Conservation (phyloP, 2,113 vertebrate genomes). For the Rhinoptilus africanus region DNA sequence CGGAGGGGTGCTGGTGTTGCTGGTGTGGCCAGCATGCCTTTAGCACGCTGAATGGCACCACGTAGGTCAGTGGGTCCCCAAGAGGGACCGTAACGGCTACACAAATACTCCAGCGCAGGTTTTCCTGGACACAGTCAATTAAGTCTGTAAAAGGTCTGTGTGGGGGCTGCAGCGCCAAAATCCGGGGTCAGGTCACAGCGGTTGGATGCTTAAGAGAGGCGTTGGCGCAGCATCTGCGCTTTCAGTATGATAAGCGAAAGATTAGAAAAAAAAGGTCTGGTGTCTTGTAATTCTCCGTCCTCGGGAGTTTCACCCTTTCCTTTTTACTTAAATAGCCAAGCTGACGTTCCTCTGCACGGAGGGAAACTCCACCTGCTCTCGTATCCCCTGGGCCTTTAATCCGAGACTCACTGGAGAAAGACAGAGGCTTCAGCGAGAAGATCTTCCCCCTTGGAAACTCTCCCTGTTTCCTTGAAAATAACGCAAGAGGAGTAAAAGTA, state of each 20-base stretch:
- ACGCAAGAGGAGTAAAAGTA: not conserved
- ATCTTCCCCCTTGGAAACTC: not conserved
- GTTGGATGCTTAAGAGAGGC: not conserved
- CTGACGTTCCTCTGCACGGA: not conserved
- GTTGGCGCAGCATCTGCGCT: not conserved
- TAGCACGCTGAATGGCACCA: fast-evolving
- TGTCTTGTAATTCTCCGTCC: not conserved
- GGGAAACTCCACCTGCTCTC: not conserved
- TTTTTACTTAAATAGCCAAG: not conserved
- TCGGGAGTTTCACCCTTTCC: not conserved
- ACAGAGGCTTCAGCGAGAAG: not conserved
- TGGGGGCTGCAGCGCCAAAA: not conserved
- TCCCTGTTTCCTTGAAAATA: not conserved
- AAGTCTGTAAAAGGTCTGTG: not conserved
- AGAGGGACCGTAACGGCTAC: fast-evolving
- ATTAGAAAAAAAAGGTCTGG: not conserved
- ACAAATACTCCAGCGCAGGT: not conserved
- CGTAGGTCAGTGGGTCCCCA: not conserved
- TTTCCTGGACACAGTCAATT: not conserved
- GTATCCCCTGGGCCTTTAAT: not conserved
- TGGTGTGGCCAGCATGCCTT: not conserved
- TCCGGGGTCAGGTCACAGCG: not conserved
- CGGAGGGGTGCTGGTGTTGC: not conserved
- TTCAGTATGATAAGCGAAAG: not conserved
- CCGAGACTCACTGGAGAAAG: not conserved